Evolutionary conservation across 2,797 vertebrate species (phyloP).

Genomic region (Acanthurus tractus): DNA sequence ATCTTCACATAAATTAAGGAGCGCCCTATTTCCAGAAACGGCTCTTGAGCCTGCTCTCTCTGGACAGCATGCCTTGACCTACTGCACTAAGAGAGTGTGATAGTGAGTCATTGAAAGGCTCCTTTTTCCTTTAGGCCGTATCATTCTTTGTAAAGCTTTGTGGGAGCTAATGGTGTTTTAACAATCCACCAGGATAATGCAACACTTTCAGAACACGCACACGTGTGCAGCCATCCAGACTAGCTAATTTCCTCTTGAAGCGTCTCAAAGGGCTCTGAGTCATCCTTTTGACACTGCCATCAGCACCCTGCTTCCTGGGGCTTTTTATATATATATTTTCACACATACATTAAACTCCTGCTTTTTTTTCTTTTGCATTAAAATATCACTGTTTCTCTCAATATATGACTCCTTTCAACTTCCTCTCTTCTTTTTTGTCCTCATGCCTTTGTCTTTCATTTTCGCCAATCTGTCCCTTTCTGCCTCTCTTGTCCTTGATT

Average conservation of each 20-base stretch:
- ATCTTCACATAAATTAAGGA: slow-evolving; percentile 30
- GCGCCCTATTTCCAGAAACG: slow-evolving; percentile 44
- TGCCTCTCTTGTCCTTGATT: not conserved
- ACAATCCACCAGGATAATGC: slow-evolving; percentile 36
- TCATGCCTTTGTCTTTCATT: too few relatives aligned
- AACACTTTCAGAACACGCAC: slow-evolving; percentile 28
- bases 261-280: slow-evolving; percentile 55
- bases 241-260: slow-evolving; percentile 40
- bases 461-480: not conserved
- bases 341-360: not conserved
- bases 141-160: slow-evolving; percentile 34
- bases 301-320: slow-evolving; percentile 28
- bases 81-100: slow-evolving; percentile 27
- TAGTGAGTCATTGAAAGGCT: slow-evolving; percentile 40
- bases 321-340: slow-evolving; percentile 2
- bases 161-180: slow-evolving; percentile 47
- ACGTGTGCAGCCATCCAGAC: slow-evolving; percentile 14
- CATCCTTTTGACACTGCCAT: slow-evolving; percentile 43
- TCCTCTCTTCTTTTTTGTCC: not conserved
- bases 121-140: slow-evolving; percentile 20
- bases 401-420: slow-evolving; percentile 1
- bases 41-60: slow-evolving; percentile 15
- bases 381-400: not conserved
- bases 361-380: not conserved
- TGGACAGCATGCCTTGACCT: slow-evolving; percentile 43